phyloP scores from a whole-genome alignment of 2,888 invertebrate genomes.

The Bellardia pandia region DNA sequence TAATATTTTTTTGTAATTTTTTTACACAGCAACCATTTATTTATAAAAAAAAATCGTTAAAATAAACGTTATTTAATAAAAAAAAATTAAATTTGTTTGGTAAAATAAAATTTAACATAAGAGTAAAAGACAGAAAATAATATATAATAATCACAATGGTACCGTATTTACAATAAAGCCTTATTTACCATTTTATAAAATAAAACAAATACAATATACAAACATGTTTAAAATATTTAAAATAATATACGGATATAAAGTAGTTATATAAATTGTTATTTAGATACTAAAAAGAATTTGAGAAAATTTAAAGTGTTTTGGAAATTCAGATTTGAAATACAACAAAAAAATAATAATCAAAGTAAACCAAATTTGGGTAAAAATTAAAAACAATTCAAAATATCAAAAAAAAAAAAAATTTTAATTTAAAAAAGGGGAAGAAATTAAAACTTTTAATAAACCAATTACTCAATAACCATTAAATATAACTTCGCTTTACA shows the following conservation, averaged over 20 bases:
- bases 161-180: conserved; percentile 32
- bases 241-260: neutral
- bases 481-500: too few relatives aligned
- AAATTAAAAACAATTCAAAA: too few relatives aligned
- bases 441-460: too few relatives aligned
- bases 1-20: conserved; percentile 17
- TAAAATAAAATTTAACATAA: conserved; percentile 9
- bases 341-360: neutral
- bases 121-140: conserved; percentile 14
- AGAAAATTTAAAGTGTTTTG: conserved; percentile 4
- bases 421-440: too few relatives aligned
- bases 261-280: neutral
- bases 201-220: conserved; percentile 6
- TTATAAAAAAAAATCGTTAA: conserved; percentile 20
- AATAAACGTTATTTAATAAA: neutral
- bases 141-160: conserved; percentile 41
- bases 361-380: too few relatives aligned
- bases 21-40: conserved; percentile 52
- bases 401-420: too few relatives aligned
- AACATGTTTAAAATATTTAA: neutral
- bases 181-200: conserved; percentile 13
- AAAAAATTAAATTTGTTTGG: neutral
- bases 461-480: too few relatives aligned
- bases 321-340: neutral
- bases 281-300: neutral